phyloP scores from a whole-genome alignment of 1,140 invertebrate species.

The Calliphora vicina region DNA sequence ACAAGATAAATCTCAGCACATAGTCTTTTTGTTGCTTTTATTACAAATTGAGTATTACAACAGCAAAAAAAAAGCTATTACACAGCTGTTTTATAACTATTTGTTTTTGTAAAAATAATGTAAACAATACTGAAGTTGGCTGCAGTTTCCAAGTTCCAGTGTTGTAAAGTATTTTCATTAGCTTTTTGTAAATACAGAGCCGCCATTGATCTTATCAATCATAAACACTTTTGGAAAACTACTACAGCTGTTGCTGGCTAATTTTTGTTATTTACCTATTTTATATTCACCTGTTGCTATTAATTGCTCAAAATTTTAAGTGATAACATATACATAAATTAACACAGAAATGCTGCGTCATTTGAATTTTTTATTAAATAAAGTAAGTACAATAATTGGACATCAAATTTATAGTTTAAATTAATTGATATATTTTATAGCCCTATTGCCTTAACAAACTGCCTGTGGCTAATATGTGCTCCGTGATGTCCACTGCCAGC shows the following conservation, averaged over 20 bases:
- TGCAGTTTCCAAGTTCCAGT: neutral
- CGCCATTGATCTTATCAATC: too few species aligned
- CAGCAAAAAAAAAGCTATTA: neutral
- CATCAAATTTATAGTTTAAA: too few species aligned
- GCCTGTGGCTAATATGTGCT: neutral
- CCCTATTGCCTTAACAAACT: neutral
- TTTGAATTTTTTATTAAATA: slow-evolving; percentile 2
- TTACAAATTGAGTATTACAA: too few species aligned
- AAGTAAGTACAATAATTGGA: too few species aligned
- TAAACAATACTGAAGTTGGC: slow-evolving; percentile 28
- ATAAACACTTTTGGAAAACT: too few species aligned
- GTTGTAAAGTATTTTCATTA: neutral
- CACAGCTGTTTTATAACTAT: neutral
- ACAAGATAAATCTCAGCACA: too few species aligned
- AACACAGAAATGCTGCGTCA: slow-evolving; percentile 14
- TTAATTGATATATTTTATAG: neutral
- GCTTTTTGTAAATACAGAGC: too few species aligned
- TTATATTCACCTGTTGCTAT: neutral
- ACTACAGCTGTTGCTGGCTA: neutral
- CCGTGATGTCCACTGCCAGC: neutral
- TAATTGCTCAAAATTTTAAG: neutral
- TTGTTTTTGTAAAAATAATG: neutral
- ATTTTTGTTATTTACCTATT: neutral
- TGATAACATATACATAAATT: neutral
- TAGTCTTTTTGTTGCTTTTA: too few species aligned